These are phyloP conservation scores for Philotrypesis tridentata DNA, from an alignment of 1,140 invertebrate species.

Conservation along the genomic window DNA sequence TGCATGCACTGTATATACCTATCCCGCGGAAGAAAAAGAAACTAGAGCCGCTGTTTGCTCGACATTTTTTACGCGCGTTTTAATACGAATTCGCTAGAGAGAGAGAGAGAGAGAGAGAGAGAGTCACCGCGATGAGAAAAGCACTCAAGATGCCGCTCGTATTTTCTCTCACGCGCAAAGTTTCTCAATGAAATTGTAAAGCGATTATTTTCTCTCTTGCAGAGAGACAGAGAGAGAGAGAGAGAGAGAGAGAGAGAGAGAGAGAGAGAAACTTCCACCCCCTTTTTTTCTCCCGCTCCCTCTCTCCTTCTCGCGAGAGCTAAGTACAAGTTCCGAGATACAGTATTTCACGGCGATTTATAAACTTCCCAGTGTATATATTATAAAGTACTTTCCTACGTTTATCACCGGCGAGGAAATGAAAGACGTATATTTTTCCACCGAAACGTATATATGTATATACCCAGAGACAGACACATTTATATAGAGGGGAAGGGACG, in stretches of 20 bases:
- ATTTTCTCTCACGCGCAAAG: background rate
- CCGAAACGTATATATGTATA: no score
- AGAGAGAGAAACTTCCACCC: background rate
- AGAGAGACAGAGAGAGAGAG: no score
- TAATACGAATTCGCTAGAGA: background rate
- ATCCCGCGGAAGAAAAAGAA: background rate
- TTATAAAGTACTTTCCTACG: background rate
- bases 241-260: no score
- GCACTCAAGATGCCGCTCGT: background rate
- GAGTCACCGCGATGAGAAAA: background rate
- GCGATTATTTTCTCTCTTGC: background rate
- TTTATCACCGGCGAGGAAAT: background rate
- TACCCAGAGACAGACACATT: no score
- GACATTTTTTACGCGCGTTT: background rate
- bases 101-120: no score
- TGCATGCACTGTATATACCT: no score
- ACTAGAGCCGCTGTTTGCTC: background rate
- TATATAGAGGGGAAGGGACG: no score
- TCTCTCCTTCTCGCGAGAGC: background rate
- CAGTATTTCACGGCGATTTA: background rate
- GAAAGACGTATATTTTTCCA: background rate
- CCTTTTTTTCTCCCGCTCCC: background rate
- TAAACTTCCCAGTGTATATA: background rate
- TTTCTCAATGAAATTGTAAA: background rate
- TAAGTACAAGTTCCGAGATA: background rate